These are phyloP conservation scores for Calidris pugnax DNA, from an alignment of 2,113 vertebrate species.

Conservation along the genomic window DNA sequence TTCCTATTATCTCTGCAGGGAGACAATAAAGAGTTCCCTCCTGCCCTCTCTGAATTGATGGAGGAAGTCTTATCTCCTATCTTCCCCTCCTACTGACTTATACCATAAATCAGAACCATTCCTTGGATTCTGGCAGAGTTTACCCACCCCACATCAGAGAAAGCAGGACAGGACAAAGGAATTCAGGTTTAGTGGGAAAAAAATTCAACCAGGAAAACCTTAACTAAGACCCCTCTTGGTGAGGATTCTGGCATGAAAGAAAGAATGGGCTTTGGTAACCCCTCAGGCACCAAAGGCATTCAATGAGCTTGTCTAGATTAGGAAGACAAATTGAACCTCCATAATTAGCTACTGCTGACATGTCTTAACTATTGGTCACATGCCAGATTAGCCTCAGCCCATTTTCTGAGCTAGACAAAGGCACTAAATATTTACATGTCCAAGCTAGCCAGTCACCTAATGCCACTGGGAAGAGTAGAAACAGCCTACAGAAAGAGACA, in stretches of 20 bases:
- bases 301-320: neutral
- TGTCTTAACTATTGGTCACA: neutral
- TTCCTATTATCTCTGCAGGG: neutral
- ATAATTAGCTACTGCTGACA: neutral
- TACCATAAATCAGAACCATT: neutral
- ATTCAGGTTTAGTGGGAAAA: neutral
- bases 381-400: neutral
- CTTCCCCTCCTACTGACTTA: neutral
- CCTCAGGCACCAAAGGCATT: neutral
- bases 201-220: neutral
- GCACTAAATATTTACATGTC: neutral
- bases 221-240: neutral
- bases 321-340: neutral
- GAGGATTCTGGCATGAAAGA: neutral
- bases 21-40: neutral
- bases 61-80: neutral
- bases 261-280: neutral
- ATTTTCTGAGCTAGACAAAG: neutral
- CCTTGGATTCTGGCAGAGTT: neutral
- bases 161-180: neutral
- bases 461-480: neutral
- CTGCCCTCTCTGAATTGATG: neutral
- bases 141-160: neutral
- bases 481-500: neutral
- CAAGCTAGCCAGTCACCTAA: neutral